Evolutionary conservation across 1,140 invertebrate genomes (phyloP).

Genomic region (Mya arenaria): DNA sequence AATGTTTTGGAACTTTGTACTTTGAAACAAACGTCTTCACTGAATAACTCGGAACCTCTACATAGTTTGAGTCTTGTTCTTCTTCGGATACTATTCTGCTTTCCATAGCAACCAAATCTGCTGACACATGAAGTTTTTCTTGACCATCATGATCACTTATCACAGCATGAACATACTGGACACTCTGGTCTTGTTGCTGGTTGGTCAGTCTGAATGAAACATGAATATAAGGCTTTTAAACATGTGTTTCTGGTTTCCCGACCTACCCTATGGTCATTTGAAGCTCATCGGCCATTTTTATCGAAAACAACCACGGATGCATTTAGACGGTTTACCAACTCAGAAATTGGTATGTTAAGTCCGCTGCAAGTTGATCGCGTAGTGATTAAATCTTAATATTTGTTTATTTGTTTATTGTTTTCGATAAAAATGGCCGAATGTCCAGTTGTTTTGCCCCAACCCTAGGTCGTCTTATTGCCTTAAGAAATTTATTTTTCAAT

Average conservation of each 20-base stretch:
- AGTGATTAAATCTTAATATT: too few species aligned
- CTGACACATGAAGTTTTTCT: constrained; percentile 59
- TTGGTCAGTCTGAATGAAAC: constrained; percentile 60
- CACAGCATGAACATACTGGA: constrained; percentile 64
- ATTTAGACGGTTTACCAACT: not conserved
- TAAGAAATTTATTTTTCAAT: too few species aligned
- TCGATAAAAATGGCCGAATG: too few species aligned
- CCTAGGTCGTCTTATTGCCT: too few species aligned
- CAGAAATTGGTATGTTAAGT: not conserved
- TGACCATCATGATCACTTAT: constrained; percentile 61
- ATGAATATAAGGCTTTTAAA: not conserved
- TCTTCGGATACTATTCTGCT: constrained; percentile 57
- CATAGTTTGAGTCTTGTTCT: not conserved
- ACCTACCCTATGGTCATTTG: not conserved
- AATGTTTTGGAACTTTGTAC: constrained; percentile 64
- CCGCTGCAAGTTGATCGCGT: too few species aligned
- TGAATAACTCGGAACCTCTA: constrained; percentile 65
- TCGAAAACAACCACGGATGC: not conserved
- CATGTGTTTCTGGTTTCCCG: not conserved
- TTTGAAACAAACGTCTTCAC: constrained; percentile 64
- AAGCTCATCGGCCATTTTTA: not conserved
- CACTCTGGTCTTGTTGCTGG: constrained; percentile 61
- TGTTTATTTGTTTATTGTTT: too few species aligned
- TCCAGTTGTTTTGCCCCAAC: too few species aligned
- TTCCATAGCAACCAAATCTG: constrained; percentile 65